A percentile compares a stretch with the other conserved stretches of the same genome.
phyloP scores from a whole-genome alignment of 2,888 invertebrate genomes.

The Elysia crispata region DNA sequence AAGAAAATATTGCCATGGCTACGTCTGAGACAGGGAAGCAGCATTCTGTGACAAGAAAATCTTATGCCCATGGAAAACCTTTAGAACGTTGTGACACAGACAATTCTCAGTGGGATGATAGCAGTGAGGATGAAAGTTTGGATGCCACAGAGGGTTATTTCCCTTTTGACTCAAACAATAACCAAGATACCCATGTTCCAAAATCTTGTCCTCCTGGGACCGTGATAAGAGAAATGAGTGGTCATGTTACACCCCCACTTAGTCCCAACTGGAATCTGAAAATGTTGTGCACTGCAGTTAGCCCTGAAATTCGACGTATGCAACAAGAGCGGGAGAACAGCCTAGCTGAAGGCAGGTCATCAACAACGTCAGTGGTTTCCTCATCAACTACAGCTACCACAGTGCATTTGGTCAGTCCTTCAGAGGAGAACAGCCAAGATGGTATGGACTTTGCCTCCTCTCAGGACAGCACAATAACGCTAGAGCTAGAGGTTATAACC shows the following conservation, averaged over 20 bases:
- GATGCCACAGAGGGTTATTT: constrained; percentile 48
- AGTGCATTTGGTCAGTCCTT: constrained; percentile 23
- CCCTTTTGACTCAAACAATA: constrained; percentile 48
- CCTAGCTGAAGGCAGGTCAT: constrained; percentile 42
- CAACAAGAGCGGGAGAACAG: constrained; percentile 52
- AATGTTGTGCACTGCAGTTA: constrained; percentile 83
- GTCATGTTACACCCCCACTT: neutral
- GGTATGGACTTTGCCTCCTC: constrained; percentile 51
- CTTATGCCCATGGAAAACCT: neutral
- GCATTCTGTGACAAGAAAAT: neutral
- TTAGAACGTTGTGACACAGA: neutral
- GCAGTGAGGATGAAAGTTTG: constrained; percentile 58
- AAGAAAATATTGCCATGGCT: constrained; percentile 32
- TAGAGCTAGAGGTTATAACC: constrained; percentile 46
- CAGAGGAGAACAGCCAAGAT: constrained; percentile 42
- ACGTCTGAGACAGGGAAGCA: neutral
- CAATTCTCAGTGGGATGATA: constrained; percentile 31
- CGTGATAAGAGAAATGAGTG: no score
- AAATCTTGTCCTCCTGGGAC: no score
- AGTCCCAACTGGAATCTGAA: constrained; percentile 85
- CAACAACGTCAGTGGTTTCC: constrained; percentile 29
- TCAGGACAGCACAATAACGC: constrained; percentile 49
- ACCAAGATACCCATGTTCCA: constrained; percentile 25
- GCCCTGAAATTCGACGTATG: constrained; percentile 73
- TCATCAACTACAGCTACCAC: constrained; percentile 12